Base-by-base conservation (phyloP, 2,797 vertebrate species). In the Coluber constrictor region DNA sequence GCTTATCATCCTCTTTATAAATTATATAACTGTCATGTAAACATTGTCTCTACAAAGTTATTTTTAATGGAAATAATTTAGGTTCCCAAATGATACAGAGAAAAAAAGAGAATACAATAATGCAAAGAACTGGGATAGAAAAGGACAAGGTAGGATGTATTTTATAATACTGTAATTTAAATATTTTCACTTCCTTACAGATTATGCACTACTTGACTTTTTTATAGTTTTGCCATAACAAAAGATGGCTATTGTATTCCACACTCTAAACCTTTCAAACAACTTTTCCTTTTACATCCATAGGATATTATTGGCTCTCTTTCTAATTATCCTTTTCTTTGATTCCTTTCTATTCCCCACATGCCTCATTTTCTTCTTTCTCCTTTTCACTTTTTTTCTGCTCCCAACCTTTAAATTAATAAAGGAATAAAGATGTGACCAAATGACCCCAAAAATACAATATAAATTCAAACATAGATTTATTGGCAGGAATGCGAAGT, bases 381-480 rank as follows among this genome's bases (percentile, higher is more conserved):
- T 91, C 43, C 4, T 43, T 89, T 86, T 51, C 37, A 3, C 27
- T 43, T 56, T 86, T 57, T 59, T 61, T 27, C 91, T 93, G 93
- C 90, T 94, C 4, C 0, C 13, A 54, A 9, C 90, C 4, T 92
- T 0, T 51, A 60, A 18, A 88, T 90, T 94, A 94, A 32, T 70
- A 86, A 90, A 61, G 18, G 56, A 86, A 95, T 93, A 93, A 23
- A 3, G 5, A 94, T 91, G 37, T 56, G 60, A 55, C 27, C 92
- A 93, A 96, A 93, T 90, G 10, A 1, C 94, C 92, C 37, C 74
- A 25, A 90, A 79, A 94, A 93, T 93, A 61, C 54, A 91, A 63
- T 89, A 63, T 94, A 94, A 93, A 95, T 88, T 87, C 89, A 92
- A 94, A 95, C 25, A 92, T 79, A 93, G 86, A 94, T 94, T 92